Conservation (phyloP, 2,888 invertebrate genomes). For the Melinaea menophilus region DNA sequence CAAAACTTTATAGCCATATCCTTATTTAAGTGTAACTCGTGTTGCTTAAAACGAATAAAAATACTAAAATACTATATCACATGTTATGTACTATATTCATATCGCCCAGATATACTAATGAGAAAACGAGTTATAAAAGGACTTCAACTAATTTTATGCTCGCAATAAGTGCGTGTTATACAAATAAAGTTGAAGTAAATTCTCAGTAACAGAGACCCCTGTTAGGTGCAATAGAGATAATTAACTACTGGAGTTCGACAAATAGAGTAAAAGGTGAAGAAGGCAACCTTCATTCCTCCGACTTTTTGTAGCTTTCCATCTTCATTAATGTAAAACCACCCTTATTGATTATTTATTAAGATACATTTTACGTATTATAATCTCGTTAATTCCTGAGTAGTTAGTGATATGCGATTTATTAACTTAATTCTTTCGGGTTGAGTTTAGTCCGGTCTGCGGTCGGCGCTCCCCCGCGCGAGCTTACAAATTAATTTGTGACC, state of each 20-base stretch:
- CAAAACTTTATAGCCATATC: neutral
- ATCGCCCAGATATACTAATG: neutral
- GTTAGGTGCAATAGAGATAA: constrained; percentile 26
- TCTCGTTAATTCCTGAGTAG: constrained; percentile 24
- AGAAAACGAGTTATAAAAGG: constrained; percentile 10
- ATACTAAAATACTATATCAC: constrained; percentile 1
- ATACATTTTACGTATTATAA: constrained; percentile 21
- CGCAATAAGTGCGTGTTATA: constrained; percentile 13
- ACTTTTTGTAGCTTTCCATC: constrained; percentile 41
- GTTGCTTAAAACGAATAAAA: constrained; percentile 1
- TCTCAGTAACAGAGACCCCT: constrained; percentile 20
- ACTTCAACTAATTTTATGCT: constrained; percentile 18
- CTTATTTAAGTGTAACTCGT: neutral
- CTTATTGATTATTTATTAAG: constrained; percentile 24
- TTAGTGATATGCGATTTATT: constrained; percentile 29
- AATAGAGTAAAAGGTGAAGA: constrained; percentile 49
- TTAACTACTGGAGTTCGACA: constrained; percentile 41
- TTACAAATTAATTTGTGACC: constrained; percentile 28
- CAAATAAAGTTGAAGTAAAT: constrained; percentile 17
- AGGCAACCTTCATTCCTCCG: constrained; percentile 53
- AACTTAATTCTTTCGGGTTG: constrained; percentile 29
- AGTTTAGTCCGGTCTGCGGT: constrained; percentile 22
- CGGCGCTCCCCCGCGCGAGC: constrained; percentile 18
- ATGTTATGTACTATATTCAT: neutral
- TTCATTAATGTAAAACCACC: constrained; percentile 25